Evolutionary conservation across 1,140 invertebrate genomes (phyloP).

Genomic region (Bombus huntii): DNA sequence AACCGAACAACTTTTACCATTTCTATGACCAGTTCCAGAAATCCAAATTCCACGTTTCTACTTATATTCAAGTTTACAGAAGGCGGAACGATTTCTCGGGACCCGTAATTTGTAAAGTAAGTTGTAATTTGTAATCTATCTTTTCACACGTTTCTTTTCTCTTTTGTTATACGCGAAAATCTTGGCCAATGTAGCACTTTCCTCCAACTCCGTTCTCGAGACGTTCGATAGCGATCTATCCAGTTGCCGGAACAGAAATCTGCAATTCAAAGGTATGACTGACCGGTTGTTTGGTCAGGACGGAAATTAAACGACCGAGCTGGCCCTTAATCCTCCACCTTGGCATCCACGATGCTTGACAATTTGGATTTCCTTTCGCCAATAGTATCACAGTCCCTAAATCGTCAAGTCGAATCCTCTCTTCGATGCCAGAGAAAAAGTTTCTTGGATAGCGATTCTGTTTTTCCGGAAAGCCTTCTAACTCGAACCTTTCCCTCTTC

Average conservation of each 20-base stretch:
- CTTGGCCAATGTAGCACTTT: neutral
- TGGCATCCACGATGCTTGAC: neutral
- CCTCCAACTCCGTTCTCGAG: neutral
- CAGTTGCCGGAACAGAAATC: conserved; percentile 35
- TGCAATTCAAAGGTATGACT: conserved; percentile 59
- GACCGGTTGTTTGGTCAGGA: conserved; percentile 52
- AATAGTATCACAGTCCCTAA: conserved; percentile 17
- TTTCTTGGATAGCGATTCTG: conserved; percentile 11
- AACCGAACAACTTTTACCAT: too few relatives aligned
- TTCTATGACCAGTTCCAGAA: too few relatives aligned
- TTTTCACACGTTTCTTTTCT: neutral
- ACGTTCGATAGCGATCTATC: conserved; percentile 19
- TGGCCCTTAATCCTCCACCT: conserved; percentile 46
- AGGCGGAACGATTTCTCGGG: too few relatives aligned
- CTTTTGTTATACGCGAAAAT: neutral
- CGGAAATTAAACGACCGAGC: conserved; percentile 63
- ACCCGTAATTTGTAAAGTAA: too few relatives aligned
- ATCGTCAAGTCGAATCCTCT: neutral
- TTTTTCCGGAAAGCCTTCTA: neutral
- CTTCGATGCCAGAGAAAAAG: conserved; percentile 10
- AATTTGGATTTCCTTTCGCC: conserved; percentile 48
- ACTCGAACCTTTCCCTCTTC: too few relatives aligned
- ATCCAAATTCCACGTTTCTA: too few relatives aligned
- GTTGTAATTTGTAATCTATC: too few relatives aligned
- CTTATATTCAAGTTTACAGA: too few relatives aligned